Evolutionary conservation across 1,140 invertebrate genomes (phyloP), one percentile per base, ranked within the genome.

Genomic region (Lethocerus indicus): DNA sequence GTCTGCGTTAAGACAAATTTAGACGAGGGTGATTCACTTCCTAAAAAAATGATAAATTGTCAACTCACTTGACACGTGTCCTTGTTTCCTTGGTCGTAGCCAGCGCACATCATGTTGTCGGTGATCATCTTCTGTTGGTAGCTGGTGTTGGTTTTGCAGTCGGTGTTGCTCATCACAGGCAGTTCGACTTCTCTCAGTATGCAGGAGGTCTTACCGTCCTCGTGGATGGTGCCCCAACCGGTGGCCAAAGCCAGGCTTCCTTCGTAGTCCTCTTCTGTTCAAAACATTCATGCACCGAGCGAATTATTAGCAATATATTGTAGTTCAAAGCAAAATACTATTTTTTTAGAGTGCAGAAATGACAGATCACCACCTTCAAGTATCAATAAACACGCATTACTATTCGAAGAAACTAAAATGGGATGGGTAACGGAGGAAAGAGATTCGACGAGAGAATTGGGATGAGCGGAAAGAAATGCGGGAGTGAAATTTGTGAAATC

Each of bases 21-120:
- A 24, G 12, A 12, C 24, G 20, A 9, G 25, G 14, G 14, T 32
- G 14, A 12, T 12, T 5, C 12, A 36, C 25, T 16, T n/a, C 14
- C 14, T 24, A 16, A 9, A 24, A 39, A 28, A 32, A 4, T 37
- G n/a, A 28, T 9, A 20, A 25, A 5, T 14, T 1, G 18, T n/a
- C n/a, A 1, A 25, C 21, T 63, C 65, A 83, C 82, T 70, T 90
- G 86, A 60, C 86, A 90, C 24, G 84, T 83, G 64, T 91, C 87
- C 57, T 79, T 86, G 39, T 75, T 69, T 12, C 86, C 86, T 5
- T 69, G 67, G 16, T 79, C 73, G 60, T 83, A 84, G 9, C 85
- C 86, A 21, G 85, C 86, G 59, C 86, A 90, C 60, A 89, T 57
- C 85, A 87, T 87, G 58, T 87, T 86, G 52, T 85, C 78, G 0